Evolutionary conservation across 2,113 vertebrate species (phyloP), one percentile per base, ranked within the genome.

Genomic region (Phaethornis superciliosus): DNA sequence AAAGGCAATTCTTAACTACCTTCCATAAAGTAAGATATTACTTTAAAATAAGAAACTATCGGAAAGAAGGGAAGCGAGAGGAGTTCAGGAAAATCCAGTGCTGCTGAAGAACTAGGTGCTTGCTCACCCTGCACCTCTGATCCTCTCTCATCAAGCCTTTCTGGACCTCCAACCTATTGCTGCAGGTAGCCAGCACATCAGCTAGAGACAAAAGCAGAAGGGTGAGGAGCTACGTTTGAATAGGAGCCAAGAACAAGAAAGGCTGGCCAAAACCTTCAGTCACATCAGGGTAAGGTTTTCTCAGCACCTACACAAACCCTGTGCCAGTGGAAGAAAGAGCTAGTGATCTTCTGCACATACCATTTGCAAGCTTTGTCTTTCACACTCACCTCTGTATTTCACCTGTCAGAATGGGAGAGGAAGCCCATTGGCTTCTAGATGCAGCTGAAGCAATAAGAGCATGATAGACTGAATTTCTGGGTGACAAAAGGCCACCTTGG

Each of bases 391-490:
- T n/a, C 69, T 55, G 18, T 94, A 85, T 88, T 92, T 95, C 89
- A 93, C 65, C 63, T 88, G 55, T 85, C 94, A 93, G 65, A 79
- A 69, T 0, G 4, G 35, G 28, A 59, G 81, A 96, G 91, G 62
- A 94, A 94, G 90, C 77, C 2, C 6, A 93, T 96, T 88, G 91
- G 79, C 40, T 85, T 74, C 67, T 85, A 92, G 92, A 76, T 63
- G 65, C 65, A 55, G 67, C 79, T 92, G 84, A 92, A 93, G 89
- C 62, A 87, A 55, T 62, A 92, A 88, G 40, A 72, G 51, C 82
- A 88, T 0, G 58, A 71, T 40, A 93, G 91, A 89, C 82, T 96
- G 90, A 88, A 88, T 92, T 96, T 95, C 94, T 79, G 68, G 83
- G 47, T 89, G 93, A 89, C 6, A 5, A 89, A 89, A 94, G 75